Evolutionary conservation across 2,888 invertebrate genomes (phyloP), one percentile per base, ranked within the genome.

Genomic region (Enoplolaimus lenunculus): DNA sequence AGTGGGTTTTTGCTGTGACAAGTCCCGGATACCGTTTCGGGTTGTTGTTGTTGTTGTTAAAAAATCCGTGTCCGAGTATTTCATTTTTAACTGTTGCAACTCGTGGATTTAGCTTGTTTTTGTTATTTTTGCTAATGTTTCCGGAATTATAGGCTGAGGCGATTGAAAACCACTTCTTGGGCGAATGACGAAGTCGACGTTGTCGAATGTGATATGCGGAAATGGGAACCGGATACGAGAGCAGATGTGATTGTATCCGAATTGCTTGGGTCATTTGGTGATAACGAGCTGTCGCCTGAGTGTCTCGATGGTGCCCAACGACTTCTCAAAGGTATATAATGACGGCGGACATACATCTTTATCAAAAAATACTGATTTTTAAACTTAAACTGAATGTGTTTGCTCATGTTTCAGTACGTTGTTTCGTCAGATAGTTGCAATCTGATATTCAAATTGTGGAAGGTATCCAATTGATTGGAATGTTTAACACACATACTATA

Each of bases 201-300:
- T 13, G 76, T 84, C 60, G 80, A 81, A 65, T 77, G 80, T 73
- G 84, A 84, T 77, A 84, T 84, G 83, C 75, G 84, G 45, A 74
- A 77, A 29, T 81, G 83, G 78, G 71, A 71, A 7, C 68, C 72
- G 35, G 79, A 80, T 0, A 90, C 91, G 75, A 88, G 89, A 79
- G 94, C 94, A 0, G 97, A 98, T 82, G 91, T 97, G 76, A 84
- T 97, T 69, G 90, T 98, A 33, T 95, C 95, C 0, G 98, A 98
- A 83, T 84, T 98, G 64, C 84, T 99, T 69, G 97, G 93, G 0
- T 95, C 95, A 1, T 98, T 98, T 85, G 94, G 94, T 29, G 98
- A 98, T 81, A 99, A 99, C 81, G 98, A 99, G 83, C 85, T 99
- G 16, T 93, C 94, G 0, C 98, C 98, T 0, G 98, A 99, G 82